Base-by-base conservation (phyloP, 2,797 vertebrate genomes). In the Argyrosomus regius region DNA sequence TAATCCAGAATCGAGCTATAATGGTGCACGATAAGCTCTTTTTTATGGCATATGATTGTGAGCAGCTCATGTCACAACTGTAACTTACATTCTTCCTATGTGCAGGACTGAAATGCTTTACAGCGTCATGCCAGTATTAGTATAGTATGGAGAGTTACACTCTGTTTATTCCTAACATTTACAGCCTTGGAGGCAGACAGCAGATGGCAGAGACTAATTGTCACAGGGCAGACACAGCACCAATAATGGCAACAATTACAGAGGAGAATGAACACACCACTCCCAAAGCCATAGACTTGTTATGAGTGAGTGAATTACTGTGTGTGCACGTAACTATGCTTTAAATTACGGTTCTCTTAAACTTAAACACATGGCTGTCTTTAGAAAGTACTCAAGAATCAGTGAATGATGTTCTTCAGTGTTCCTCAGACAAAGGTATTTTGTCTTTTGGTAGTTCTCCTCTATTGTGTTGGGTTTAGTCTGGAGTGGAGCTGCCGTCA, bases 161-260 rank as follows among this genome's bases (percentile, higher is more conserved):
- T 81, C 69, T 74, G 67, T 81, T 76, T 11, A 5, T 58, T 76
- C 14, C 48, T 58, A 17, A 61, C 72, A 35, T 70, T 75, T 28
- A 56, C 62, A 9, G n/a, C 73, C 77, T 82, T 58, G 46, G 45
- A 81, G 72, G 69, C 78, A 83, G 85, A 87, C 85, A 68, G 72
- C 80, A 91, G 88, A 90, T 87, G 88, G 78, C 53, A 54, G 24
- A 84, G 63, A 78, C 64, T 87, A 87, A 91, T 86, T 83, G 81
- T 83, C 71, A 56, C 69, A 66, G 71, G 53, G 39, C 65, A 86
- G 77, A 83, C 84, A 65, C 58, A 18, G 75, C 54, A 73, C 20
- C 72, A 86, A 69, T 73, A 84, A 81, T 72, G 52, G 64, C 65
- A 62, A 57, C 82, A 78, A 78, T 88, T 90, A 81, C 65, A 87